phyloP scores from a whole-genome alignment of 64 coral and sea anemone species.

The Astreopora myriophthalma region DNA sequence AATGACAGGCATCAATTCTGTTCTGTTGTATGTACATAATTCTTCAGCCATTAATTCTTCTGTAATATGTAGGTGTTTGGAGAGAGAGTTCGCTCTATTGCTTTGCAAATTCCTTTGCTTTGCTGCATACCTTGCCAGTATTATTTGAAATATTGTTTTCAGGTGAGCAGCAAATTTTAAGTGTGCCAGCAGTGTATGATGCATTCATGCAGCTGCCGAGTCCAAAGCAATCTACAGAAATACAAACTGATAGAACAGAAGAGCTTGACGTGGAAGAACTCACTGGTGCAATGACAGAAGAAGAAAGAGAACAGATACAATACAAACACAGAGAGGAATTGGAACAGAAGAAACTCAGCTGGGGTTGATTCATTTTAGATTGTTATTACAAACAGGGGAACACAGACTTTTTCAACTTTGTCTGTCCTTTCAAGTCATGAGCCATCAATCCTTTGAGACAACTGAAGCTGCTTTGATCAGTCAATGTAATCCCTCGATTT shows the following conservation, averaged over 20 bases:
- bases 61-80: no score
- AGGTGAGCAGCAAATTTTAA: constrained; percentile 48
- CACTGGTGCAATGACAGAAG: not conserved
- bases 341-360: constrained; percentile 62
- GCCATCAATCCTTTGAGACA: no score
- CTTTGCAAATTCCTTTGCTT: no score
- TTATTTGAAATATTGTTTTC: not conserved
- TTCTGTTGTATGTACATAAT: no score
- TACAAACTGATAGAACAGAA: not conserved
- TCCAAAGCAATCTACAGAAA: not conserved
- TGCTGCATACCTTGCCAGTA: no score
- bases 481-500: no score
- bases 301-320: constrained; percentile 41
- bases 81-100: no score
- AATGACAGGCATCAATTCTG: no score
- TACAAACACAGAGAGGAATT: constrained; percentile 63
- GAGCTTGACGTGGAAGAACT: constrained; percentile 60
- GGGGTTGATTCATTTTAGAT: constrained; percentile 23
- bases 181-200: constrained; percentile 37
- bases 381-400: no score
- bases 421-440: not conserved
- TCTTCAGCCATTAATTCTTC: no score
- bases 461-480: no score
- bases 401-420: not conserved
- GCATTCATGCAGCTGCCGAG: constrained; percentile 55